Conservation (phyloP, 2,113 vertebrate species). For the Zosterops pallidus region DNA sequence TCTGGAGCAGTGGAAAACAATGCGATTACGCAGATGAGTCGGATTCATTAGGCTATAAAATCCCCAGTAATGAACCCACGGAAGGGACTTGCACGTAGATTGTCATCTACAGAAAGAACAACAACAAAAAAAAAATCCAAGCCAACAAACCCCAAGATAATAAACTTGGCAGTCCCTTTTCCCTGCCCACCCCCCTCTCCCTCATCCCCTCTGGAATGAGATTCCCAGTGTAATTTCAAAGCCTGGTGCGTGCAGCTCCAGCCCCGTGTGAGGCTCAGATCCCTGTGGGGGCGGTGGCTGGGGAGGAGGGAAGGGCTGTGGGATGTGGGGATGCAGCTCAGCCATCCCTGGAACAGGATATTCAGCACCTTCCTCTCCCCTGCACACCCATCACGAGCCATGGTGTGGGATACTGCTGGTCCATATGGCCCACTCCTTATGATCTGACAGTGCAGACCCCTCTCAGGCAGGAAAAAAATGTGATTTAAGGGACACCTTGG, state of each 20-base stretch:
- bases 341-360: accelerated
- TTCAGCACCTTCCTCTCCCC: background rate
- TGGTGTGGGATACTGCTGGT: background rate
- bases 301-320: background rate
- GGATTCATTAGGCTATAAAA: constrained; percentile 78
- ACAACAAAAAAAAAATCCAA: background rate
- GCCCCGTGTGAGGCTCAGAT: background rate
- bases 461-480: background rate
- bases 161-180: constrained; percentile 1
- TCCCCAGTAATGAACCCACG: constrained; percentile 67
- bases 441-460: background rate
- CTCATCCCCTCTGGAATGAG: constrained; percentile 23
- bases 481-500: background rate
- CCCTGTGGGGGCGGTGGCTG: background rate
- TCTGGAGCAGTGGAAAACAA: constrained; percentile 78
- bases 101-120: constrained; percentile 56
- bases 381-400: background rate
- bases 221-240: background rate
- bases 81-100: constrained; percentile 65
- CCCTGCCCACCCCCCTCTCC: background rate
- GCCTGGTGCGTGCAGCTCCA: background rate
- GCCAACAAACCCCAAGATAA: constrained; percentile 5
- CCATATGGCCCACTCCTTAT: background rate
- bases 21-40: constrained; percentile 80
- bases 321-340: background rate